Evolutionary conservation across 2,797 vertebrate species (phyloP).

Genomic region (Anomalospiza imberbis): DNA sequence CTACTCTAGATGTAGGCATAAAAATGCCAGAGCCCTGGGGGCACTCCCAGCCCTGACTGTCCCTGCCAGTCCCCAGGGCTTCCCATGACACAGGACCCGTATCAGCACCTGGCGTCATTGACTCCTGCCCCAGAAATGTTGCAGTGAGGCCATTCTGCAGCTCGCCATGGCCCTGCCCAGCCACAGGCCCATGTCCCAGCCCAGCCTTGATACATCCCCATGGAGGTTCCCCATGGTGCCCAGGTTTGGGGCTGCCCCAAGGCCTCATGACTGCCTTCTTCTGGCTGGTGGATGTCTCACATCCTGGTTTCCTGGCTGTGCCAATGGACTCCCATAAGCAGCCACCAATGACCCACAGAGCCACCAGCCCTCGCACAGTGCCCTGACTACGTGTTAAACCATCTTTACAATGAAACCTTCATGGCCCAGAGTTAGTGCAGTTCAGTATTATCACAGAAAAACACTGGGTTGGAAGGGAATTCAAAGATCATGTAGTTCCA

Average conservation of each 20-base stretch:
- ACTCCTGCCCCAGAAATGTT: neutral
- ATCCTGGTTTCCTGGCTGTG: neutral
- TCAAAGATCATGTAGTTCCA: neutral
- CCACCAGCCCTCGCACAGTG: neutral
- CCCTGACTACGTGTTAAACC: neutral
- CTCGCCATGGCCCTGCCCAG: neutral
- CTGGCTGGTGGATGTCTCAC: neutral
- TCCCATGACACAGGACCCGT: too few relatives aligned
- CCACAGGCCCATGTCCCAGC: rapidly evolving
- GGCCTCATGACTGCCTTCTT: neutral
- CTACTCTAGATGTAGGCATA: neutral
- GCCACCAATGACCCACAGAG: rapidly evolving
- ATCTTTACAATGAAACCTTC: neutral
- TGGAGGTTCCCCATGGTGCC: neutral
- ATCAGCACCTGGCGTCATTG: rapidly evolving
- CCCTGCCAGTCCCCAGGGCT: neutral
- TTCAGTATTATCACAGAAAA: neutral
- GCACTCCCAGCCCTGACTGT: neutral
- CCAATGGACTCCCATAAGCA: neutral
- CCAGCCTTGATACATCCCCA: too few relatives aligned
- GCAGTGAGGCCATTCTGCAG: neutral
- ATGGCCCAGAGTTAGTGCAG: neutral
- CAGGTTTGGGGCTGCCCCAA: neutral
- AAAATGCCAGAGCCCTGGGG: neutral
- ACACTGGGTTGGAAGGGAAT: neutral